phyloP scores from a whole-genome alignment of 2,888 invertebrate species.

The Hylaea fasciaria region DNA sequence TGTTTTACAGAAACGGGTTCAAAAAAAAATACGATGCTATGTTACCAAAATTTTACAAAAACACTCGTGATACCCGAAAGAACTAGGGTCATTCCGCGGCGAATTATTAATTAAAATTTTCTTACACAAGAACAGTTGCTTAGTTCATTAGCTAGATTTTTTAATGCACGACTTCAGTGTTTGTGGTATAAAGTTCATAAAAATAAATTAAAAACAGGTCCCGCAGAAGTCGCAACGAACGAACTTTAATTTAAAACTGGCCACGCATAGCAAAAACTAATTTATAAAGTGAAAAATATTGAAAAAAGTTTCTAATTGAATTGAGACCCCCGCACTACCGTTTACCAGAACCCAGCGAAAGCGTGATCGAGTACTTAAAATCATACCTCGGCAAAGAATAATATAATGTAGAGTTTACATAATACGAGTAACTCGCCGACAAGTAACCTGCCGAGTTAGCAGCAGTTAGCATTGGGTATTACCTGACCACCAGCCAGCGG shows the following conservation, averaged over 20 bases:
- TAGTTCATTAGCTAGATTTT: too few relatives aligned
- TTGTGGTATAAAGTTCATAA: background rate
- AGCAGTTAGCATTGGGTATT: too few relatives aligned
- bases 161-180: background rate
- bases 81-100: too few relatives aligned
- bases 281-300: constrained; percentile 12
- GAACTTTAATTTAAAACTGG: constrained; percentile 1
- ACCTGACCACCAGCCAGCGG: too few relatives aligned
- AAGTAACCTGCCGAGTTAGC: too few relatives aligned
- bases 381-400: constrained; percentile 9
- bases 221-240: background rate
- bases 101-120: too few relatives aligned
- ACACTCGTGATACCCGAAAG: too few relatives aligned
- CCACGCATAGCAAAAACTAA: background rate
- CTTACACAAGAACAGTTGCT: too few relatives aligned
- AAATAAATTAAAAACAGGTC: background rate
- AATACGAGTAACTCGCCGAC: background rate
- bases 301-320: constrained; percentile 19
- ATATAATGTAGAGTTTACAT: constrained; percentile 11
- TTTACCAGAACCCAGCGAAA: constrained; percentile 20
- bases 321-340: constrained; percentile 13
- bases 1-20: too few relatives aligned
- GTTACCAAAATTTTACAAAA: too few relatives aligned
- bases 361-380: constrained; percentile 13
- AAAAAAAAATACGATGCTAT: too few relatives aligned